Percentiles rank a stretch among this genome's conserved stretches.
phyloP scores from a whole-genome alignment of 1,140 invertebrate genomes.

The Heliothis virescens region DNA sequence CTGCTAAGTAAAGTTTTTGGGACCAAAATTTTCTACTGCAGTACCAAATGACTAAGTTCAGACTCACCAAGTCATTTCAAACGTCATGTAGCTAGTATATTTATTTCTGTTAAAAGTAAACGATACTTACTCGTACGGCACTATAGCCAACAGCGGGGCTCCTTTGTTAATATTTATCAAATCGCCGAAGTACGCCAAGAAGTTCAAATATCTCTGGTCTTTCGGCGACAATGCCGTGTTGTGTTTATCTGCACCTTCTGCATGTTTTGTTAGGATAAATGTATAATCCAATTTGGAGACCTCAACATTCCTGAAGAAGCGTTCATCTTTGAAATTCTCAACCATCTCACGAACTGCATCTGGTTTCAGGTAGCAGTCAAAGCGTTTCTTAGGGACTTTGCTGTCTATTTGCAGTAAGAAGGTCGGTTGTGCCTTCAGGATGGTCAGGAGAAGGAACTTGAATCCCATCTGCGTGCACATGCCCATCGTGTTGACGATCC shows the following conservation, averaged over 20 bases:
- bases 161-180: conserved; percentile 63
- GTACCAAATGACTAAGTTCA: no score
- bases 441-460: conserved; percentile 86
- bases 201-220: conserved; percentile 86
- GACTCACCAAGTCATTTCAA: no score
- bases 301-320: conserved; percentile 59
- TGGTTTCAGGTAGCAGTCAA: conserved; percentile 74
- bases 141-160: conserved; percentile 76
- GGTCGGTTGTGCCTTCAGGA: conserved; percentile 85
- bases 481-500: conserved; percentile 91
- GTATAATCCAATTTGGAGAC: conserved; percentile 64
- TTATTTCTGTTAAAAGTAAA: neutral
- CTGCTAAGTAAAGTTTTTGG: no score
- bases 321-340: conserved; percentile 58
- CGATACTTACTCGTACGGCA: conserved; percentile 87
- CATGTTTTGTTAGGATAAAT: conserved; percentile 61
- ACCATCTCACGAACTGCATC: conserved; percentile 63
- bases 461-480: conserved; percentile 87
- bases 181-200: conserved; percentile 88
- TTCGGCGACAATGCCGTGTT: conserved; percentile 62
- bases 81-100: neutral
- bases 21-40: no score
- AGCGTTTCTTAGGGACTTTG: conserved; percentile 85
- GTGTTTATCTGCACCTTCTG: conserved; percentile 53
- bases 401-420: conserved; percentile 87